Conservation (phyloP, 2,797 vertebrate species). For the Ispidina lecontei region DNA sequence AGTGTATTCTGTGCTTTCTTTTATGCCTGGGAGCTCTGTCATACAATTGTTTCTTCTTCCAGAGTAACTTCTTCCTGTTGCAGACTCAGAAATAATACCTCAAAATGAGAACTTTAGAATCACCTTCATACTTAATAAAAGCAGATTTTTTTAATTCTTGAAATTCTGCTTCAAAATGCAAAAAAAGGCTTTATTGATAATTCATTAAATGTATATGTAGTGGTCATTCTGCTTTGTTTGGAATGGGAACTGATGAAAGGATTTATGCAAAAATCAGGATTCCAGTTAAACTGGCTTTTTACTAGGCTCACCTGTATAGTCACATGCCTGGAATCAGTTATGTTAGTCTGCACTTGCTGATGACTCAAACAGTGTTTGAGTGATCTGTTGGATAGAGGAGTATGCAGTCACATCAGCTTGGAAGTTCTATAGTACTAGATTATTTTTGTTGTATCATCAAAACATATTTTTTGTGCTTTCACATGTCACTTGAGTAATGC, state of each 20-base stretch:
- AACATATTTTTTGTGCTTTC: neutral
- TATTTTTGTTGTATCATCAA: neutral
- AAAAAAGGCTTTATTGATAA: neutral
- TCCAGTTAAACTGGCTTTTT: neutral
- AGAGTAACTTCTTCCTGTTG: neutral
- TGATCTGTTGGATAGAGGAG: neutral
- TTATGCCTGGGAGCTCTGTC: neutral
- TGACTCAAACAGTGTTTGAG: neutral
- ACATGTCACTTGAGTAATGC: neutral
- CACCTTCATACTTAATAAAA: neutral
- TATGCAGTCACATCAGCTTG: rapidly evolving
- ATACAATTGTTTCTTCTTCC: neutral
- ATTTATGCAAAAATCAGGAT: neutral
- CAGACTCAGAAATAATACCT: neutral
- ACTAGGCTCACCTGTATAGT: neutral
- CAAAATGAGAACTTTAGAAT: neutral
- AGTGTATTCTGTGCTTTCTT: neutral
- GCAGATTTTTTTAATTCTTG: neutral
- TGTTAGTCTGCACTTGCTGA: neutral
- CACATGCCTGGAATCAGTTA: neutral
- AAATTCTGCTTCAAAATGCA: neutral
- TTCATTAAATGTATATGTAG: neutral
- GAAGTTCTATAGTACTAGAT: neutral
- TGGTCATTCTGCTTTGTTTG: neutral
- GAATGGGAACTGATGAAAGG: neutral